Base-by-base conservation (phyloP, 1,140 invertebrate genomes). In the Saccostrea glomerata region DNA sequence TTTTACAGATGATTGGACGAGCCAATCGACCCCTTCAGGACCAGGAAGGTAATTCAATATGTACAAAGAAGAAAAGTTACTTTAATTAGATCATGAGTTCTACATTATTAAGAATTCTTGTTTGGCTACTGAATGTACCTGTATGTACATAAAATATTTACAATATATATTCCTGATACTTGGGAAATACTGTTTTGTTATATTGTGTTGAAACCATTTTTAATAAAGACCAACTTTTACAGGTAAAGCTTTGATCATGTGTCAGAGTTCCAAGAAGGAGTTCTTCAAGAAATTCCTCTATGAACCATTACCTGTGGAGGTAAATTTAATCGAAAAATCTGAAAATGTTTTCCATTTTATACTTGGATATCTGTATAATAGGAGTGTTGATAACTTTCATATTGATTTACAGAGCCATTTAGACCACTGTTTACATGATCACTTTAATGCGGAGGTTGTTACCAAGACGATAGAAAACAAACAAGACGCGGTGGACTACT, bases 381-480 rank as follows among this genome's bases (percentile, higher is more conserved):
- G 9, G 63, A 13, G 25, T 73, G 20, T 77, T 77, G 11, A 77
- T 15, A 9, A 73, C 4, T 77, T 25, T 30, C 25, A 30, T 63
- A 63, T 20, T 63, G 58, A n/a, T n/a, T 63, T 63, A 63, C 93
- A 97, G 96, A 98, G 98, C 90, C 98, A 99, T 95, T 95, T 99
- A 91, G 98, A 99, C 96, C 98, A 99, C 93, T 97, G 98, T 90
- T 96, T 99, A 4, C 99, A 99, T 95, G 99, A 99, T 96, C 99
- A 99, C 95, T 99, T 99, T 94, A 99, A 99, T 96, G 99, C 99
- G 0, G 99, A 99, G 96, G 99, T 99, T 86, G 99, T 99, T 0
- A 99, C 99, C 0, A 99, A 99, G 96, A 99, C 99, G 0, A 99
- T 99, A 94, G 99, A 99, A 95, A 99, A 99, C 95, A 99, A 99